Conservation (phyloP, 2,888 invertebrate species). For the Neocrepidodera transversa region DNA sequence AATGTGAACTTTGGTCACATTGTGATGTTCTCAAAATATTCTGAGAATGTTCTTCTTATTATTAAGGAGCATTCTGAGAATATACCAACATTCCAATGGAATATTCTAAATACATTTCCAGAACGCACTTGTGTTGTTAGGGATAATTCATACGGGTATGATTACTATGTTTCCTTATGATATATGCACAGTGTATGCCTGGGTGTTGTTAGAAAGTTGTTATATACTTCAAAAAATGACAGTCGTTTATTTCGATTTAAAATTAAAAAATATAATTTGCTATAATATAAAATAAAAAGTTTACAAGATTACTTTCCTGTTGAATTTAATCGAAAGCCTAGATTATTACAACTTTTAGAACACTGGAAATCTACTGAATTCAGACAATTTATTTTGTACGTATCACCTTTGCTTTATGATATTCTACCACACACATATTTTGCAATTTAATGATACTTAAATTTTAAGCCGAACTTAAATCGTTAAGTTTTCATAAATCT, state of each 20-base stretch:
- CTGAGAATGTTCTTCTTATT: too few relatives aligned
- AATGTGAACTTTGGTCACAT: too few relatives aligned
- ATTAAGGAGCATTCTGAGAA: too few relatives aligned
- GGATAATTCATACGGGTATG: too few relatives aligned
- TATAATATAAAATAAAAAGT: background rate
- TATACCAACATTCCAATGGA: too few relatives aligned
- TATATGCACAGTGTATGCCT: too few relatives aligned
- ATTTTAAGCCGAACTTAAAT: too few relatives aligned
- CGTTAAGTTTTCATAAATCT: too few relatives aligned
- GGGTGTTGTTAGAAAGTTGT: constrained; percentile 8
- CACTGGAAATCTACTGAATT: constrained; percentile 10
- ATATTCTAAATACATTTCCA: too few relatives aligned
- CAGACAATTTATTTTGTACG: constrained; percentile 13
- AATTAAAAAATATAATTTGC: constrained; percentile 9
- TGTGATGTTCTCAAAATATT: too few relatives aligned
- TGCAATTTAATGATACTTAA: constrained; percentile 14
- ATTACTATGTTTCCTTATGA: too few relatives aligned
- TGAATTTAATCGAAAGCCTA: constrained; percentile 11
- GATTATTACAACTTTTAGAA: constrained; percentile 1
- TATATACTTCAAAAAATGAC: constrained; percentile 2
- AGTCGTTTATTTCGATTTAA: background rate
- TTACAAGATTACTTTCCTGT: background rate
- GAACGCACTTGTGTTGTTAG: too few relatives aligned
- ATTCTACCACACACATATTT: constrained; percentile 1
- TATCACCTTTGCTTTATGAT: background rate